Percentiles rank a stretch among this genome's conserved stretches.
These are phyloP conservation scores for Chloropsis cyanopogon DNA, from an alignment of 2,113 vertebrate species.

Conservation along the genomic window DNA sequence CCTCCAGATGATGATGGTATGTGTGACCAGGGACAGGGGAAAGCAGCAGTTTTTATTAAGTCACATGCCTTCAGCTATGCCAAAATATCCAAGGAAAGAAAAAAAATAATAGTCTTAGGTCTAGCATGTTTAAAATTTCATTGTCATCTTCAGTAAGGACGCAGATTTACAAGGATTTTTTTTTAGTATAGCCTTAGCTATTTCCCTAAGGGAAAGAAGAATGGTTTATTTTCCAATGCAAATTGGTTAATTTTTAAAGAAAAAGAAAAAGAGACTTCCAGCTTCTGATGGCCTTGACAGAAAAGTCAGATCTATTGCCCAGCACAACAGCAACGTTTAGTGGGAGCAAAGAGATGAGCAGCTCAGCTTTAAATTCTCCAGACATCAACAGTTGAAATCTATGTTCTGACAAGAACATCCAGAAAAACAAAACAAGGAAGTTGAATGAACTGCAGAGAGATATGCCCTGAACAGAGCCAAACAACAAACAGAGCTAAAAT, in stretches of 20 bases:
- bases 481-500: background rate
- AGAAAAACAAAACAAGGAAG: conserved; percentile 33
- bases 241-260: background rate
- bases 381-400: background rate
- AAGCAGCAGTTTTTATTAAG: background rate
- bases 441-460: conserved; percentile 13
- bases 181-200: background rate
- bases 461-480: background rate
- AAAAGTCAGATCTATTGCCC: background rate
- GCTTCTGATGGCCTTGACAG: background rate
- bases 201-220: background rate
- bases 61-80: background rate
- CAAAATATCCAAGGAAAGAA: conserved; percentile 1
- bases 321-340: background rate
- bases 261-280: background rate
- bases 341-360: background rate
- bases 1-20: background rate
- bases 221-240: background rate
- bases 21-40: background rate
- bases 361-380: conserved; percentile 15
- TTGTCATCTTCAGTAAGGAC: background rate
- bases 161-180: background rate
- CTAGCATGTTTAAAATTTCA: background rate
- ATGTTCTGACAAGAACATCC: background rate
- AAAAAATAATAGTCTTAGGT: background rate